phyloP scores from a whole-genome alignment of 2,888 invertebrate genomes.

The Pyrgus malvae region DNA sequence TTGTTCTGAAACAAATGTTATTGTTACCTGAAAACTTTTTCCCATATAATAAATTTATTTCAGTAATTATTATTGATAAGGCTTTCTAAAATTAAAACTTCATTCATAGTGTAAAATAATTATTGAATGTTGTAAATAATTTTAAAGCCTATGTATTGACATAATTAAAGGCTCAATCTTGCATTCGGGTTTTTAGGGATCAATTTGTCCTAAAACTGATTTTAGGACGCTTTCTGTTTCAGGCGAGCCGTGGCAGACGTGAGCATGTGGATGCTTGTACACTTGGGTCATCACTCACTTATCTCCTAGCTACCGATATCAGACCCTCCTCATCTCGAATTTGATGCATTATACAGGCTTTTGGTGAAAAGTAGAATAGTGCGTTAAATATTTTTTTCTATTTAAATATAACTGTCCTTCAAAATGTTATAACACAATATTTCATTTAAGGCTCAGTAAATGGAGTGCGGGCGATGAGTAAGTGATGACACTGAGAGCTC shows the following conservation, averaged over 20 bases:
- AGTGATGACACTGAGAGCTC: slow-evolving; percentile 3
- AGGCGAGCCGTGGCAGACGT: slow-evolving; percentile 23
- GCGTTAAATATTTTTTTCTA: background rate
- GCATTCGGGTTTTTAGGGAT: background rate
- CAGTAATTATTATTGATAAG: too few relatives aligned
- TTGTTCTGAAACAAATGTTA: too few relatives aligned
- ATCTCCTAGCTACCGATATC: background rate
- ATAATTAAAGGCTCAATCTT: too few relatives aligned
- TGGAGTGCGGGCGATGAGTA: background rate
- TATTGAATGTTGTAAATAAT: background rate
- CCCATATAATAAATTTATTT: too few relatives aligned
- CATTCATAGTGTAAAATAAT: too few relatives aligned
- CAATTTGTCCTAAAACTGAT: slow-evolving; percentile 9
- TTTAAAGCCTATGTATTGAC: too few relatives aligned
- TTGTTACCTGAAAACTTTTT: too few relatives aligned
- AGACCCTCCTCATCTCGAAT: background rate
- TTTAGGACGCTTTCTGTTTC: slow-evolving; percentile 27
- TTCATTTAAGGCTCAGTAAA: background rate
- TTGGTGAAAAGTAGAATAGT: background rate
- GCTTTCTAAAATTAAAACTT: too few relatives aligned
- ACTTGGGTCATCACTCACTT: slow-evolving; percentile 8
- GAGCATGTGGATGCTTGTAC: slow-evolving; percentile 10
- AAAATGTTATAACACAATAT: background rate
- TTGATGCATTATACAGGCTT: background rate
- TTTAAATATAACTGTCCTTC: too few relatives aligned